These are phyloP conservation scores for Machaerirhynchus nigripectus DNA, from an alignment of 2,113 vertebrate genomes.

Conservation along the genomic window DNA sequence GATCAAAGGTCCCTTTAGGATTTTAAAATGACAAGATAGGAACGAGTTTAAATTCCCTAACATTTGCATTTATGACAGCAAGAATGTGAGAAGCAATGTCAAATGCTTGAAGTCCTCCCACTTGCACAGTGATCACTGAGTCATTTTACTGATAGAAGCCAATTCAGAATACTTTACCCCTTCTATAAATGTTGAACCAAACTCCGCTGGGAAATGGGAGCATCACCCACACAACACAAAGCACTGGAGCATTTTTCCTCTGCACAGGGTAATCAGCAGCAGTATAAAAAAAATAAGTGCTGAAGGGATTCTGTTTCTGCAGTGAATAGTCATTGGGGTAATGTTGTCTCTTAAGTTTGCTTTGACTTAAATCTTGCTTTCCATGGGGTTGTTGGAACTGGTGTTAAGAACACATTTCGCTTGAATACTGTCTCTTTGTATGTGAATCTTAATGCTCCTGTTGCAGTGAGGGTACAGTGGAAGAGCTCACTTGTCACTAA, in stretches of 20 bases:
- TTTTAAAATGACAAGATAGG: slow-evolving; percentile 1
- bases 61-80: slow-evolving; percentile 16
- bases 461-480: not conserved
- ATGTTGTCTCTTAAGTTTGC: not conserved
- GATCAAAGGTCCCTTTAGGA: not conserved
- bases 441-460: not conserved
- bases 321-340: not conserved
- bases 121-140: not conserved
- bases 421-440: not conserved
- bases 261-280: not conserved
- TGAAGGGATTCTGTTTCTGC: not conserved
- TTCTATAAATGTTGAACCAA: not conserved
- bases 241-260: not conserved
- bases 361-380: not conserved
- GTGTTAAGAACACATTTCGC: not conserved
- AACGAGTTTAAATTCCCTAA: not conserved
- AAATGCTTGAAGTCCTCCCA: slow-evolving; percentile 36
- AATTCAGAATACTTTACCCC: not conserved
- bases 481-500: not conserved
- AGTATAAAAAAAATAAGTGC: not conserved
- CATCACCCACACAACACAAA: slow-evolving; percentile 25
- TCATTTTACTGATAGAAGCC: not conserved
- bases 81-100: slow-evolving; percentile 12
- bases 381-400: not conserved
- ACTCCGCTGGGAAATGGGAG: slow-evolving; percentile 10